Evolutionary conservation across 2,797 vertebrate species (phyloP), one percentile per base, ranked within the genome.

Genomic region (Rousettus madagascariensis): DNA sequence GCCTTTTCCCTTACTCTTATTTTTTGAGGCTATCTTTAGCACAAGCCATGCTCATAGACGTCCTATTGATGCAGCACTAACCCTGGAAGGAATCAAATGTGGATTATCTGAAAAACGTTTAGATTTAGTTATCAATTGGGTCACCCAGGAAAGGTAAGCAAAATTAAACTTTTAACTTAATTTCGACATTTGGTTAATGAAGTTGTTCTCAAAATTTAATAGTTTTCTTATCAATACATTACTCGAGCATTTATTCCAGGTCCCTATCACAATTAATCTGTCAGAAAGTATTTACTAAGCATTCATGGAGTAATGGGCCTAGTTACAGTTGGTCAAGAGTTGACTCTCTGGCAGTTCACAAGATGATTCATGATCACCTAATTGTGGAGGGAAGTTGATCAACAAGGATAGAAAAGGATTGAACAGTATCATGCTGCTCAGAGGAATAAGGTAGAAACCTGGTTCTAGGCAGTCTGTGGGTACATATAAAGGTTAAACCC

Each of bases 101-200:
- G 98, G 98, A 63, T 97, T 99, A 84, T 94, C 95, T 85, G 97
- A 98, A 53, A 97, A 98, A 69, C 97, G 97, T 57, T 71, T 98
- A 65, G 98, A 98, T 91, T 98, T 99, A 61, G 96, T 99, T 91
- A 96, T 95, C 26, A 98, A 98, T 38, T 98, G 98, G 87, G 75
- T 99, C 94, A 98, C 98, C 22, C 98, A 98, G 84, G 96, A 98
- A 97, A 99, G 98, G 99, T 99, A 98, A 98, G 96, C 75, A 82
- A 86, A 92, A 26, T 88, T 84, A 59, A 51, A 5, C 75, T 95
- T 91, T 90, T 78, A 88, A 80, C 30, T 96, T 87, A 92, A 82
- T 91, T 95, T 94, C 96, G 43, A 86, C 49, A 88, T 83, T 89
- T 95, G 6, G 28, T 93, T 96, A 88, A 85, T 91, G 91, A 55